Evolutionary conservation across 1,140 invertebrate genomes (phyloP).

Genomic region (Araneus ventricosus): DNA sequence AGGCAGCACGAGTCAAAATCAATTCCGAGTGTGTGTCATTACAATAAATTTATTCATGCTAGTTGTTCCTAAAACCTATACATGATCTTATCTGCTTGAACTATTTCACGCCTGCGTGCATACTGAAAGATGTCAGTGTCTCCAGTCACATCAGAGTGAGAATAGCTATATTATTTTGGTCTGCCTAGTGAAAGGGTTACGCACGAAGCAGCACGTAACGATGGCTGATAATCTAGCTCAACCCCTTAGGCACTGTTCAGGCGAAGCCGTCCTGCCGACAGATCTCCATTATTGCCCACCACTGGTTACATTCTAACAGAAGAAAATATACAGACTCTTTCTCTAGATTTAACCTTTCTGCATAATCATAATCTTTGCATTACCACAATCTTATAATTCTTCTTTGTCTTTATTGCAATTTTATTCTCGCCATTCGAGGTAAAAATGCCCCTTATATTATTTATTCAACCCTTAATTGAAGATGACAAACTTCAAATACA

Average conservation of each 20-base stretch:
- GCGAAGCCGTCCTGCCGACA: neutral
- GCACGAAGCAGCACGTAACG: conserved; percentile 64
- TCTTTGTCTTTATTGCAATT: too few species aligned
- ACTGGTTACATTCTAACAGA: neutral
- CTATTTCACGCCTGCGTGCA: conserved; percentile 66
- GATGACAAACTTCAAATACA: too few species aligned
- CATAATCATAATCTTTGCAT: too few species aligned
- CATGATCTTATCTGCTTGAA: conserved; percentile 52
- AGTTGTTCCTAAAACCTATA: conserved; percentile 26
- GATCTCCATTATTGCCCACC: conserved; percentile 19
- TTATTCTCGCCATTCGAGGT: too few species aligned
- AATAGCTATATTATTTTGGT: conserved; percentile 3
- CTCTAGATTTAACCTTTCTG: too few species aligned
- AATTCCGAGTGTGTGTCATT: conserved; percentile 52
- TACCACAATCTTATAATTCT: too few species aligned
- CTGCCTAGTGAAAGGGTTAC: conserved; percentile 56
- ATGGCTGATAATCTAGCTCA: conserved; percentile 12
- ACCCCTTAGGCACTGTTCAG: conserved; percentile 33
- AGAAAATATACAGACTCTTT: too few species aligned
- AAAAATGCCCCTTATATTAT: too few species aligned
- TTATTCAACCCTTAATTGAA: too few species aligned
- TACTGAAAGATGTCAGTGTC: conserved; percentile 48
- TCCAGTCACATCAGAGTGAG: neutral
- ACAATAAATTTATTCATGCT: conserved; percentile 62
- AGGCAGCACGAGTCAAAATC: conserved; percentile 49